Evolutionary conservation across 1,140 invertebrate species (phyloP).

Genomic region (Leguminivora glycinivorella): DNA sequence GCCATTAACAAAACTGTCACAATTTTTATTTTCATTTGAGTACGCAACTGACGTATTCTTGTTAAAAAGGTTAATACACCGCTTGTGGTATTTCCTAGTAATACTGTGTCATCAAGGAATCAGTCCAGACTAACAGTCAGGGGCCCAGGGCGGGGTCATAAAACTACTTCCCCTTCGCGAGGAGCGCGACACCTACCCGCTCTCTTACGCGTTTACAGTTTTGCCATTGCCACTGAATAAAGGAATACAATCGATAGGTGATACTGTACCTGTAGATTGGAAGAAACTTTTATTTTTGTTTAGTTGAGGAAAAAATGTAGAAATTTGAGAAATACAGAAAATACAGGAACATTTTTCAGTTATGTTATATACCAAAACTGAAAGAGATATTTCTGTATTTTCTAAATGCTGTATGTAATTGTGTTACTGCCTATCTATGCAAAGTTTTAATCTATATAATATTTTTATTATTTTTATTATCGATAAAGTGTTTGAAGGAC

Average conservation of each 20-base stretch:
- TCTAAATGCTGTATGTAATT: no score
- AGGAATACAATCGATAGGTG: not conserved
- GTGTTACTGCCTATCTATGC: no score
- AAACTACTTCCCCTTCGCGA: slow-evolving; percentile 62
- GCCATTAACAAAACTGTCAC: not conserved
- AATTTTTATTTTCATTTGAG: not conserved
- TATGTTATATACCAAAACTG: no score
- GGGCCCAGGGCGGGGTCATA: slow-evolving; percentile 64
- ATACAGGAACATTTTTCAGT: no score
- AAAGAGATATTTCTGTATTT: no score
- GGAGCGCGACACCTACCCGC: slow-evolving; percentile 53
- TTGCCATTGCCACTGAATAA: slow-evolving; percentile 28
- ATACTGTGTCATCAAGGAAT: slow-evolving; percentile 63
- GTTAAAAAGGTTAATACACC: not conserved
- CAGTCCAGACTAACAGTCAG: slow-evolving; percentile 61
- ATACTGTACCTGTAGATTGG: slow-evolving; percentile 6
- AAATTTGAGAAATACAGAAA: no score
- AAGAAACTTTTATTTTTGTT: no score
- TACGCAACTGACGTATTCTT: not conserved
- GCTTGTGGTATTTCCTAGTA: slow-evolving; percentile 39
- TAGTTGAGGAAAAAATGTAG: no score
- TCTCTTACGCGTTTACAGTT: slow-evolving; percentile 46
- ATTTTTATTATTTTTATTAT: no score
- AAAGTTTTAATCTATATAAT: no score
- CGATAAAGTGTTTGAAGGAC: no score